Base-by-base conservation (phyloP, 2,888 invertebrate genomes). In the Caenorhabditis uteleia region DNA sequence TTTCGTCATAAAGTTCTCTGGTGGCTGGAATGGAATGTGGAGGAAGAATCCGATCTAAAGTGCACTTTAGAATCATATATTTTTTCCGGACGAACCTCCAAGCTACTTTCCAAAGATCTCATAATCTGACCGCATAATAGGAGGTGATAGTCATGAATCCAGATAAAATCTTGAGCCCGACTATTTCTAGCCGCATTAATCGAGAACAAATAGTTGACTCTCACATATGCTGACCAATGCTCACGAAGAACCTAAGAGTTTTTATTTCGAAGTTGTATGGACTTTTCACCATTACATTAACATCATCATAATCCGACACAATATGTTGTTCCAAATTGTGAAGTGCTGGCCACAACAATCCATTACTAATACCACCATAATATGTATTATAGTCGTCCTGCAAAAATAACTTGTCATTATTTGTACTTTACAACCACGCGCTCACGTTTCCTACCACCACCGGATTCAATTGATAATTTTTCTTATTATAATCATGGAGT, bases 91-190 rank as follows among this genome's bases (percentile, higher is more conserved):
- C 23, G 38, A 12, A 77, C 77, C 60, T 79, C 79, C 18, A 79
- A 65, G 55, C 71, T 75, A 14, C 68, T 56, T 46, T 79, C 79
- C 48, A 79, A 49, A n/a, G 70, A 73, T 26, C 76, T 51, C 73
- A 79, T 78, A 12, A 79, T 76, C 34, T 75, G 75, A 16, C 79
- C 79, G 31, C 75, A 74, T 3, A 79, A 68, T 74, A 79, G 76
- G 40, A 79, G 56, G 58, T 79, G 79, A 49, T 79, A 79, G 45
- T 79, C 79, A 47, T 79, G 79, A 44, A 79, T 79, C 79, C 79
- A 79, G 33, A 79, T 75, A 46, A 79, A 79, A 36, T 79, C 79
- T 23, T 78, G 79, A 12, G 76, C 74, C 20, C 79, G 53, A 38
- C 75, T 74, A 51, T 79, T 79, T 26, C 79, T 65, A 6, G 72